Percentiles rank a stretch among this genome's conserved stretches.
Conservation (phyloP, 2,888 invertebrate genomes). For the Acleris sparsana region DNA sequence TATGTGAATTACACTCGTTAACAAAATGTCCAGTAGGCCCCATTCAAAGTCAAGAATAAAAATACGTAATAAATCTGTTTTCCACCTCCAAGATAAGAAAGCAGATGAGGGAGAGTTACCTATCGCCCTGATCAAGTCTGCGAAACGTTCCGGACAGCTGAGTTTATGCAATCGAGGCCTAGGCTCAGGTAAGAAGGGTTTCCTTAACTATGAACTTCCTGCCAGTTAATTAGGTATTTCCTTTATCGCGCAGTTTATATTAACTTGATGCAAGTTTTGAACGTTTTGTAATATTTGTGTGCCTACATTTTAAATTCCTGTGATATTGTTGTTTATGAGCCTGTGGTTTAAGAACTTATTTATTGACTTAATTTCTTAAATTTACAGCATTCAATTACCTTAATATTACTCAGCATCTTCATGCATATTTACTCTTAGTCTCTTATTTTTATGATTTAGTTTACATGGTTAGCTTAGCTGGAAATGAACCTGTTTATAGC, state of each 20-base stretch:
- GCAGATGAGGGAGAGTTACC: conserved; percentile 88
- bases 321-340: no score
- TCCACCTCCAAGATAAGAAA: conserved; percentile 88
- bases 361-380: not conserved
- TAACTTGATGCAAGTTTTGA: not conserved
- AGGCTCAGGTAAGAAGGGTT: conserved; percentile 84
- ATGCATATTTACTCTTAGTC: no score
- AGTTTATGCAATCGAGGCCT: conserved; percentile 90
- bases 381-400: no score
- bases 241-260: conserved; percentile 23
- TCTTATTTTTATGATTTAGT: no score
- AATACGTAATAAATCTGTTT: conserved; percentile 80
- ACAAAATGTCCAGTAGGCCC: conserved; percentile 64
- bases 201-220: conserved; percentile 16
- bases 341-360: not conserved
- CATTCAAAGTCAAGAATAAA: conserved; percentile 67
- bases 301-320: no score
- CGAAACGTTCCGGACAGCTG: conserved; percentile 91
- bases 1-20: not conserved
- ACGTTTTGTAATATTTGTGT: not conserved
- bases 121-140: conserved; percentile 88
- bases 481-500: no score
- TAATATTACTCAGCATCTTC: no score
- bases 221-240: conserved; percentile 10
- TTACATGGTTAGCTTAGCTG: no score